Evolutionary conservation across 2,113 vertebrate genomes (phyloP), one percentile per base, ranked within the genome.

Genomic region (Lagopus muta): DNA sequence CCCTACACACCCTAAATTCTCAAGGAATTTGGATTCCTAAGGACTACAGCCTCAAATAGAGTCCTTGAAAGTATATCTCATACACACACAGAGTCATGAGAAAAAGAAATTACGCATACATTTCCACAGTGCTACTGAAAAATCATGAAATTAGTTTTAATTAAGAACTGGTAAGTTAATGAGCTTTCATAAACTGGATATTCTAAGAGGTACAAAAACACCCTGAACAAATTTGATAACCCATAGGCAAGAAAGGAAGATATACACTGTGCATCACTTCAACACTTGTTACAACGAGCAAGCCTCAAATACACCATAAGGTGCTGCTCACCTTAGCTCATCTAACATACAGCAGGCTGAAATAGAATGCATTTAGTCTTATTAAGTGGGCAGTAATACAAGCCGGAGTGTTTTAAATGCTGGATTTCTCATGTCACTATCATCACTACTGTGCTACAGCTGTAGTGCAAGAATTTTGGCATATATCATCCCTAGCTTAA

Each of bases 71-170:
- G 32, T 24, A 8, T 28, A 36, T 15, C 27, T 10, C 48, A 48
- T 38, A 52, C 7, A n/a, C 15, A 52, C 30, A 36, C 2, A 75
- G 1, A 43, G 27, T 54, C 24, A 40, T 0, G 0, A 50, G 21
- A 50, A 24, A 50, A 50, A 61, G 48, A 22, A 69, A 52, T 30
- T 15, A 61, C n/a, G 25, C 64, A 21, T 62, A 47, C 4, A 32
- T 3, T 4, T 89, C 28, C 64, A 19, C 11, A 72, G 22, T 38
- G 55, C 50, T 43, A 11, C 5, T 5, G 28, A 52, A 54, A 86
- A 79, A 67, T 27, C 3, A 62, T n/a, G 36, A 27, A 60, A 79
- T 7, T 76, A 43, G n/a, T 42, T 86, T 86, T 47, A 81, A 58
- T 50, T 25, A 40, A 58, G 13, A 50, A 52, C 8, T 52, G 50